Evolutionary conservation across 2,888 invertebrate genomes (phyloP).

Genomic region (Drosophila paramelanica): DNA sequence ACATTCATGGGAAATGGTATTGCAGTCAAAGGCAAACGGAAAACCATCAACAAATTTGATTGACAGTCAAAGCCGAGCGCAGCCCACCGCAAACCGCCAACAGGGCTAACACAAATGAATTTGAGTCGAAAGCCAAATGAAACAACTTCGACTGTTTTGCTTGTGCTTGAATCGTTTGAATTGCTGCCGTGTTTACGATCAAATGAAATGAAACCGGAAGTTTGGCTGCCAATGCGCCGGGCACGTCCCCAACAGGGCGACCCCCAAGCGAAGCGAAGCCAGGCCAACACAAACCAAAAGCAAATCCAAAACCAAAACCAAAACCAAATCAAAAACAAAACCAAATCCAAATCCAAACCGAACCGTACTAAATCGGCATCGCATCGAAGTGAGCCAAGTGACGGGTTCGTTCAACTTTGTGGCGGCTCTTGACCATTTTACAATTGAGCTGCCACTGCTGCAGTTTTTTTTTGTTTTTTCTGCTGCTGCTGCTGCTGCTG

Average conservation of each 20-base stretch:
- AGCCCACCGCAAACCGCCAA: conserved; percentile 46
- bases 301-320: neutral
- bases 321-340: conserved; percentile 5
- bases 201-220: conserved; percentile 65
- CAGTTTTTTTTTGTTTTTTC: conserved; percentile 2
- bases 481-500: neutral
- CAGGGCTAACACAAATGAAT: conserved; percentile 34
- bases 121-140: conserved; percentile 41
- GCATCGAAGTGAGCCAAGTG: conserved; percentile 14
- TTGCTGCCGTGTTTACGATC: conserved; percentile 44
- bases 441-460: conserved; percentile 48
- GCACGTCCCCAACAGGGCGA: conserved; percentile 44
- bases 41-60: conserved; percentile 64
- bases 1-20: conserved; percentile 43
- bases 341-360: conserved; percentile 8
- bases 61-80: conserved; percentile 55
- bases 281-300: conserved; percentile 12
- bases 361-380: conserved; percentile 19
- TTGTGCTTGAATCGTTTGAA: conserved; percentile 43
- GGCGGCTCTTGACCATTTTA: conserved; percentile 53
- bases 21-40: conserved; percentile 60
- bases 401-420: conserved; percentile 50
- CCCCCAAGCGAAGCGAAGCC: conserved; percentile 5
- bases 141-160: conserved; percentile 47
- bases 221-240: conserved; percentile 48